Base-by-base conservation (phyloP, 2,797 vertebrate genomes). In the Alcedo atthis region DNA sequence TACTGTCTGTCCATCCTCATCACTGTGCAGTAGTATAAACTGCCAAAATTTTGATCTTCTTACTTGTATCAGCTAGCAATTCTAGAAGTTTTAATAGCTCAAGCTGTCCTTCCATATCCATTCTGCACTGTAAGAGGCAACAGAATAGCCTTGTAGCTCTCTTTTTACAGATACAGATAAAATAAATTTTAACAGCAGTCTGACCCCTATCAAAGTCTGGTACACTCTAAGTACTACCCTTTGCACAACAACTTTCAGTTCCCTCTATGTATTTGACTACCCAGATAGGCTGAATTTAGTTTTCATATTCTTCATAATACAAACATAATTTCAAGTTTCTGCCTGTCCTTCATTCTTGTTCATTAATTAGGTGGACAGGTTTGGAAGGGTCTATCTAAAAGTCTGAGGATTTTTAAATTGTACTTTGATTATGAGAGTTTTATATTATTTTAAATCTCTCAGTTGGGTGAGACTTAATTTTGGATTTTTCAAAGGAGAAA, bases 1-100 rank as follows among this genome's bases (percentile, higher is more conserved):
- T 26, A n/a, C 30, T 74, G 9, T 35, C 61, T 58, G 33, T 78
- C 68, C 62, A 70, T 70, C 45, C 35, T 42, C n/a, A 89, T 24
- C 54, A 77, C 66, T 69, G 42, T 71, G 37, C 18, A 75, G 37
- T 51, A 55, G 25, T 70, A 68, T 28, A 67, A 78, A 58, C 58
- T 69, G 85, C 49, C 69, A 63, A n/a, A 71, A 85, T 79, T 46
- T 83, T 78, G 18, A 76, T 81, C 80, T 87, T 91, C 58, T 91
- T 66, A 55, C 45, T 70, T 54, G 17, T 54, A 69, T 49, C 46
- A 73, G 37, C 30, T 64, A 81, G 22, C 30, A 79, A 75, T 46
- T 82, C 68, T 85, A 77, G 74, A 82, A 68, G 26, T 83, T 87
- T 81, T 43, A 51, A 69, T 75, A 85, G 40, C 26, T 94, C 46